Conservation (phyloP, 92 coral and sea anemone genomes). For the Scolanthus callimorphus region DNA sequence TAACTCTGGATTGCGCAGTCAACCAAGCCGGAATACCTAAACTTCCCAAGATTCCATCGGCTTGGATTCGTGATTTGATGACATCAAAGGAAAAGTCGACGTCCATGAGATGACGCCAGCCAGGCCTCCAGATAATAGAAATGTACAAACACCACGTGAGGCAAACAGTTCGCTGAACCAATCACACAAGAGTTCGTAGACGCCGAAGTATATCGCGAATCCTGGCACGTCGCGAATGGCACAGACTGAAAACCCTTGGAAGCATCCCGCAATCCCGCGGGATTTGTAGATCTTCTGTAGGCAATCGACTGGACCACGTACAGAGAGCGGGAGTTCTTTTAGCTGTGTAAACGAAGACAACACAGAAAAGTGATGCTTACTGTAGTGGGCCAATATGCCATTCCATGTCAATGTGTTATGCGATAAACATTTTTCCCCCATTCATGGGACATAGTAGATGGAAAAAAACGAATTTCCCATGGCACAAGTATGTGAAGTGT, state of each 20-base stretch:
- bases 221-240: slow-evolving; percentile 82
- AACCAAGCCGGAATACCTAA: slow-evolving; percentile 46
- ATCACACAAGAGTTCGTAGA: slow-evolving; percentile 66
- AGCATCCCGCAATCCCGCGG: slow-evolving; percentile 68
- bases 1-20: slow-evolving; percentile 85
- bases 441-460: no score
- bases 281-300: slow-evolving; percentile 62
- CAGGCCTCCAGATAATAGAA: slow-evolving; percentile 80
- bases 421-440: no score
- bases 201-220: slow-evolving; percentile 70
- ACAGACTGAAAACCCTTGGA: slow-evolving; percentile 62
- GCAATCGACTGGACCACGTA: slow-evolving; percentile 85
- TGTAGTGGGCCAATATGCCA: no score
- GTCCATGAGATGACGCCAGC: slow-evolving; percentile 88
- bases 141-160: slow-evolving; percentile 42
- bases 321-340: no score
- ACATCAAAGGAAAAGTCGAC: slow-evolving; percentile 83
- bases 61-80: slow-evolving; percentile 86
- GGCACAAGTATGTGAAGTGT: no score
- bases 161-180: slow-evolving; percentile 28
- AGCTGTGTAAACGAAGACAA: slow-evolving; percentile 29
- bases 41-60: slow-evolving; percentile 81
- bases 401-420: no score
- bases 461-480: no score
- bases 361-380: no score